phyloP scores from a whole-genome alignment of 1,140 invertebrate species.

The Rhopalosiphum maidis region DNA sequence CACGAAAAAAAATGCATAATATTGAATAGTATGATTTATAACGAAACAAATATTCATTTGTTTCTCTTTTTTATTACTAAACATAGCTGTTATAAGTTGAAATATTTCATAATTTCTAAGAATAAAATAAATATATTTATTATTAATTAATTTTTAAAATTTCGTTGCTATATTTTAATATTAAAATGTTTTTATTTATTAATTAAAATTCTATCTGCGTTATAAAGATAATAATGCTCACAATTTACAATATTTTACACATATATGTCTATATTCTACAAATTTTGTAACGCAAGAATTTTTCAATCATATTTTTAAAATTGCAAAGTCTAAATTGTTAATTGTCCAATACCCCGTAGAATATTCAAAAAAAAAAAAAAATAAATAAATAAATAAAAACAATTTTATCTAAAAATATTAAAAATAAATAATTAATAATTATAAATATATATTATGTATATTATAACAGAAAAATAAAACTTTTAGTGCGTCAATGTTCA shows the following conservation, averaged over 20 bases:
- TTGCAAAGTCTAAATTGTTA: not conserved
- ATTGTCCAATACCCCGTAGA: not conserved
- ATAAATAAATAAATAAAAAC: too few species aligned
- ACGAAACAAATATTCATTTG: not conserved
- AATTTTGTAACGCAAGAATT: not conserved
- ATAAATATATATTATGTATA: too few species aligned
- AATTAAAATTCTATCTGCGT: not conserved
- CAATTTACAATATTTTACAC: not conserved
- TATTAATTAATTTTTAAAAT: not conserved
- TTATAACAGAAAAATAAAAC: not conserved
- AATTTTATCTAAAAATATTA: too few species aligned
- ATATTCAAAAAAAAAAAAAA: not conserved
- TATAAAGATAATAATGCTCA: not conserved
- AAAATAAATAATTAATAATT: too few species aligned
- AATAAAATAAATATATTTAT: not conserved
- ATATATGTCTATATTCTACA: not conserved
- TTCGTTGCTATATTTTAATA: not conserved
- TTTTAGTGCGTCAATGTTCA: not conserved
- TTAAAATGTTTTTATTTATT: not conserved
- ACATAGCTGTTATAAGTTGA: not conserved
- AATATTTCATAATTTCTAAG: not conserved
- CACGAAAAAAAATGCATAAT: not conserved
- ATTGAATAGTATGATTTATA: not conserved
- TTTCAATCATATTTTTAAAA: not conserved
- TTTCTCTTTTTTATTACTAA: not conserved